These are phyloP conservation scores for Tenebrosternarchus preto DNA, from an alignment of 2,113 vertebrate species.

Conservation along the genomic window DNA sequence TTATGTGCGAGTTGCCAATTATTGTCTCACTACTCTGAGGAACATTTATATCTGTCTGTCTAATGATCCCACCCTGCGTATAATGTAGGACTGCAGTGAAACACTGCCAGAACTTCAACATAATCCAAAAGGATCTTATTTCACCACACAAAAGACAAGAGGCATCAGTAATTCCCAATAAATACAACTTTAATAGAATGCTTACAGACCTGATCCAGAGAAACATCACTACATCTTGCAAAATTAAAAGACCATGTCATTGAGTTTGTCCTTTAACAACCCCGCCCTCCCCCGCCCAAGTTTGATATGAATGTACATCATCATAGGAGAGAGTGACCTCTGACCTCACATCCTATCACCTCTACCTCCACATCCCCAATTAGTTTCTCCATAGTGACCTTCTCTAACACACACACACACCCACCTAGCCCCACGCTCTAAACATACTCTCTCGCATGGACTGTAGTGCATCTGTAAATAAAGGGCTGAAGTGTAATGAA, in stretches of 20 bases:
- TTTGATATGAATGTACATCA: slow-evolving; percentile 67
- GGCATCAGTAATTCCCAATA: slow-evolving; percentile 68
- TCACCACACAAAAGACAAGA: not conserved
- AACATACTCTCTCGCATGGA: not conserved
- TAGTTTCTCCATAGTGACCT: not conserved
- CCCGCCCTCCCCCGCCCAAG: slow-evolving; percentile 31
- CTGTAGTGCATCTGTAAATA: slow-evolving; percentile 34
- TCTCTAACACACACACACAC: slow-evolving; percentile 13
- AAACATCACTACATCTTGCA: slow-evolving; percentile 70
- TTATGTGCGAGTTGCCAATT: too few species aligned
- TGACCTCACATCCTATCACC: slow-evolving; percentile 54
- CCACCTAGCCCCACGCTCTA: not conserved
- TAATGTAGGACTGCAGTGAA: too few species aligned
- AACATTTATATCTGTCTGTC: not conserved
- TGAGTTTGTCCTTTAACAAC: slow-evolving; percentile 7
- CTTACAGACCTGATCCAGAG: slow-evolving; percentile 77
- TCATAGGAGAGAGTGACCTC: slow-evolving; percentile 55
- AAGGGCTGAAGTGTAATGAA: slow-evolving; percentile 25
- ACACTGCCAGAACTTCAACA: too few species aligned
- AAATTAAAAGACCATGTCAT: slow-evolving; percentile 68
- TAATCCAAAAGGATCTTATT: not conserved
- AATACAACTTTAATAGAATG: slow-evolving; percentile 85
- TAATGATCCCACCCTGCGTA: too few species aligned
- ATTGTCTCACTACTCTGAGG: not conserved
- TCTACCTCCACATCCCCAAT: slow-evolving; percentile 13